Evolutionary conservation across 2,888 invertebrate genomes (phyloP), one percentile per base, ranked within the genome.

Genomic region (Apotomis turbidana): DNA sequence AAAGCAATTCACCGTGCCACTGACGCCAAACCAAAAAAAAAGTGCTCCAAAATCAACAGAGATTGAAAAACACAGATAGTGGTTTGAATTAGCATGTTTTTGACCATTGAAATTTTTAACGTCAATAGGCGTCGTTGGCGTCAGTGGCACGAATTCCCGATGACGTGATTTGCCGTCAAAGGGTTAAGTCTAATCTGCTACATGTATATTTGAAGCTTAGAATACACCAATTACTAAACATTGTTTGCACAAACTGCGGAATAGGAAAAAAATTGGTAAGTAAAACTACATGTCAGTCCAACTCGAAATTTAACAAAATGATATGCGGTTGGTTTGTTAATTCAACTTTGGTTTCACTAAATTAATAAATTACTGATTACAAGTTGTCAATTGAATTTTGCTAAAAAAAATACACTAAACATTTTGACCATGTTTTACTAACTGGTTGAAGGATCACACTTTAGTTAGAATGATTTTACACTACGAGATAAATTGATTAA

Each of bases 161-260:
- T n/a, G n/a, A n/a, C n/a, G n/a, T n/a, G n/a, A n/a, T n/a, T n/a
- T n/a, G n/a, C n/a, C n/a, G n/a, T n/a, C n/a, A n/a, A n/a, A n/a
- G n/a, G n/a, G n/a, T n/a, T n/a, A 72, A 61, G 68, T 68, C 57
- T 68, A 72, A 27, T 58, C 68, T 54, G 68, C 62, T 67, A 67
- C 57, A 51, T 62, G 57, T 66, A 71, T 72, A 62, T 72, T 62
- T 68, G 52, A 58, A 72, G 62, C 71, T 72, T 62, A 72, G 67
- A 67, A 61, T 71, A 68, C 60, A 61, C 15, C 55, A 54, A 71
- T 66, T 71, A 71, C 54, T 46, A 68, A 60, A 68, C 44, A 68
- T 27, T 60, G 15, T 46, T n/a, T 71, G 13, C 27, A 66, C 60
- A 66, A 66, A 71, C 55, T 60, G 64, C 46, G 38, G 64, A 71